Evolutionary conservation across 2,797 vertebrate species (phyloP).

Genomic region (Echiichthys vipera): DNA sequence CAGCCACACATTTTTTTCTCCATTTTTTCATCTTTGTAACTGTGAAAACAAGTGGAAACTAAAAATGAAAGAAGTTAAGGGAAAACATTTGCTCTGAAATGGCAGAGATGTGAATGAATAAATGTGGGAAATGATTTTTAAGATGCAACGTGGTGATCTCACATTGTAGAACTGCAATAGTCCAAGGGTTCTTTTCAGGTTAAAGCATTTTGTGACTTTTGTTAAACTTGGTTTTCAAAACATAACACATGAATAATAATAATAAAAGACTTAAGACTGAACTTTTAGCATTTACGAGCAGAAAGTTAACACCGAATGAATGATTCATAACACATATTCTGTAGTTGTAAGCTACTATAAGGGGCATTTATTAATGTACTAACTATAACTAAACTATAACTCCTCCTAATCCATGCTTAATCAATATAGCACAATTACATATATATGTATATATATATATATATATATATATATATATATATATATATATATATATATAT

Average conservation of each 20-base stretch:
- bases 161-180: conserved; percentile 5
- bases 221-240: background rate
- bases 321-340: background rate
- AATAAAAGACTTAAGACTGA: background rate
- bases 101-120: conserved; percentile 18
- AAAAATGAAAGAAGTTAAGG: conserved; percentile 11
- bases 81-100: conserved; percentile 18
- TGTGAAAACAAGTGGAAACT: conserved; percentile 26
- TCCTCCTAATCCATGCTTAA: background rate
- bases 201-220: background rate
- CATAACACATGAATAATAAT: background rate
- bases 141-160: conserved; percentile 13
- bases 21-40: conserved; percentile 4
- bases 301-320: background rate
- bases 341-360: background rate
- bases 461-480: no score
- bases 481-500: no score
- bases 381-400: background rate
- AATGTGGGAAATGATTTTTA: conserved; percentile 20
- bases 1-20: conserved; percentile 6
- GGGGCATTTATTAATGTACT: background rate
- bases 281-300: background rate
- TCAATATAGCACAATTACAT: background rate
- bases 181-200: background rate
- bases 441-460: background rate